phyloP scores from a whole-genome alignment of 2,113 vertebrate genomes.

The Xyliphius kryptos region DNA sequence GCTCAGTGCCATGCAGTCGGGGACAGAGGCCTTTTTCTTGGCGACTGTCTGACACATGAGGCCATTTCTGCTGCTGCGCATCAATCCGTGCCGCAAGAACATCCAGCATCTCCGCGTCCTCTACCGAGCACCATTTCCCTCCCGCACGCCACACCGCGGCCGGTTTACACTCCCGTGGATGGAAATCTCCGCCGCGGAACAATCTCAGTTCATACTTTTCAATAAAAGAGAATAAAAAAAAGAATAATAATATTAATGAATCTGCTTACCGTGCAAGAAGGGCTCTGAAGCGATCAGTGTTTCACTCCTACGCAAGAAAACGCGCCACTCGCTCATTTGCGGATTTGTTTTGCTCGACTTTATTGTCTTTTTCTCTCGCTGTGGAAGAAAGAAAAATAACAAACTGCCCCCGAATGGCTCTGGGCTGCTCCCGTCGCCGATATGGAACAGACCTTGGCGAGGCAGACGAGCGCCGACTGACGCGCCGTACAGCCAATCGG shows the following conservation, averaged over 20 bases:
- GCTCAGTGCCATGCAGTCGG: constrained; percentile 18
- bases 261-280: constrained; percentile 38
- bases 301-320: constrained; percentile 30
- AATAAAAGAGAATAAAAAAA: constrained; percentile 2
- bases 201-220: neutral
- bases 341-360: constrained; percentile 32
- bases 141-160: neutral
- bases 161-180: neutral
- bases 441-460: constrained; percentile 62
- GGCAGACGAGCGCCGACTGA: constrained; percentile 53
- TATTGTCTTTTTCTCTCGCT: constrained; percentile 27
- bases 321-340: constrained; percentile 19
- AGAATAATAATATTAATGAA: no score
- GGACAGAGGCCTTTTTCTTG: constrained; percentile 44
- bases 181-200: neutral
- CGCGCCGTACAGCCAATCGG: constrained; percentile 49
- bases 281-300: constrained; percentile 58
- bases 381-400: constrained; percentile 44
- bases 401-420: constrained; percentile 47
- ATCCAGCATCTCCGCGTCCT: constrained; percentile 50
- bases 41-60: constrained; percentile 49
- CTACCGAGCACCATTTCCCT: constrained; percentile 31
- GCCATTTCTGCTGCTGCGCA: constrained; percentile 62
- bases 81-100: constrained; percentile 57
- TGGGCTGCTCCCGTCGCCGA: constrained; percentile 58